Evolutionary conservation across 2,113 vertebrate species (phyloP).

Genomic region (Girardinichthys multiradiatus): DNA sequence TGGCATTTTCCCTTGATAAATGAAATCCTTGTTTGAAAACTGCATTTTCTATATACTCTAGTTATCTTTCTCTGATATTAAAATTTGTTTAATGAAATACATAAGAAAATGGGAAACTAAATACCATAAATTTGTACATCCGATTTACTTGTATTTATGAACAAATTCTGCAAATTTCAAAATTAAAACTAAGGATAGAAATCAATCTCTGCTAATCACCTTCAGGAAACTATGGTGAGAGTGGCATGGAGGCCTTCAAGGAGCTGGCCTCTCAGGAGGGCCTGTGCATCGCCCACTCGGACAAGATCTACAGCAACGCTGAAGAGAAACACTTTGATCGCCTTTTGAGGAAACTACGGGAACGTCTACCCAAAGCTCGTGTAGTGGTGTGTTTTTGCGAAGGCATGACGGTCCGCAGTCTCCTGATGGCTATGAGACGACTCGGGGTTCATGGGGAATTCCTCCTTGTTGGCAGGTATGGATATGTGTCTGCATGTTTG

Average conservation of each 20-base stretch:
- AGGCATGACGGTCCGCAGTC: constrained; percentile 95
- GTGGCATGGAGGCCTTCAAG: constrained; percentile 99
- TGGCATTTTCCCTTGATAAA: no score
- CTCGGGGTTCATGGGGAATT: constrained; percentile 91
- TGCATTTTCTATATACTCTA: no score
- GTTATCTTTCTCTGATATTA: no score
- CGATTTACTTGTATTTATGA: no score
- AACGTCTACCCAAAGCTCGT: constrained; percentile 92
- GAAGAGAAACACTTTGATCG: constrained; percentile 96
- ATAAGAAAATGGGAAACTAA: no score
- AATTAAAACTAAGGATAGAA: neutral
- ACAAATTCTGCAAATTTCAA: neutral
- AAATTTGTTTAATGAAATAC: no score
- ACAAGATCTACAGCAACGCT: constrained; percentile 99
- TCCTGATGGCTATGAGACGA: constrained; percentile 96
- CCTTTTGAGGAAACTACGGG: constrained; percentile 91
- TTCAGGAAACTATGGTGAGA: constrained; percentile 97
- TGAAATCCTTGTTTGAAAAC: no score
- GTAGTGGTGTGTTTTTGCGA: constrained; percentile 98
- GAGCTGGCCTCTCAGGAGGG: constrained; percentile 95
- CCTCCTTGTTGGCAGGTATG: constrained; percentile 94
- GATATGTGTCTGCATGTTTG: neutral
- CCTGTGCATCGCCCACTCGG: constrained; percentile 96
- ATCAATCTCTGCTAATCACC: neutral
- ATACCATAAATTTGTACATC: no score